Evolutionary conservation across 2,888 invertebrate species (phyloP), one percentile per base, ranked within the genome.

Genomic region (Cordilura impudica): DNA sequence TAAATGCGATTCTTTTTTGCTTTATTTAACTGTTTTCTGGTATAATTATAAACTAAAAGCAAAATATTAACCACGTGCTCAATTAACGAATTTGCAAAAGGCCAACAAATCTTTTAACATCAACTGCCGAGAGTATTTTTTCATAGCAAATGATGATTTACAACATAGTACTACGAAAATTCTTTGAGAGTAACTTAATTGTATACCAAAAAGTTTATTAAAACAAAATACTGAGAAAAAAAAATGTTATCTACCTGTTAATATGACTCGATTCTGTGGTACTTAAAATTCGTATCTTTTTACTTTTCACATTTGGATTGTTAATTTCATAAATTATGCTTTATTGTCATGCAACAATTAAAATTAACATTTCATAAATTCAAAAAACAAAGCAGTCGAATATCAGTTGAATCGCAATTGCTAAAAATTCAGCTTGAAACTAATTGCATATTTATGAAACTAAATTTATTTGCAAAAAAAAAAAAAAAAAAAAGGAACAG

Each of bases 291-390:
- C 35, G n/a, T 26, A 4, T 26, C 3, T 26, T 26, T 4, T 39
- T 39, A 39, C n/a, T n/a, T 39, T 39, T 39, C n/a, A 73, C 51
- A 31, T 67, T 74, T 63, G 86, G 83, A 84, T 85, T 84, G 86
- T 83, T 86, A 86, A 84, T 78, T 84, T 83, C 63, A 53, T 82
- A 84, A 86, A 83, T 82, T 84, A 86, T 84, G 83, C 74, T 65
- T 69, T 67, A 78, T 23, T 75, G 78, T 76, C 82, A 83, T 83
- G 82, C 82, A 76, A 83, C 39, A 29, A 26, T 75, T 69, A 51
- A 65, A 26, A 72, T 76, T 72, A 69, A 65, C 63, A 69, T 69
- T 49, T 56, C 18, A 49, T 63, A 54, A 61, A 75, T 19, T 39
- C 6, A 23, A 26, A n/a, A n/a, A 23, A 23, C 21, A 26, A 51